Percentiles rank a stretch among this genome's conserved stretches.
phyloP scores from a whole-genome alignment of 2,113 vertebrate species.

The Lontra canadensis region DNA sequence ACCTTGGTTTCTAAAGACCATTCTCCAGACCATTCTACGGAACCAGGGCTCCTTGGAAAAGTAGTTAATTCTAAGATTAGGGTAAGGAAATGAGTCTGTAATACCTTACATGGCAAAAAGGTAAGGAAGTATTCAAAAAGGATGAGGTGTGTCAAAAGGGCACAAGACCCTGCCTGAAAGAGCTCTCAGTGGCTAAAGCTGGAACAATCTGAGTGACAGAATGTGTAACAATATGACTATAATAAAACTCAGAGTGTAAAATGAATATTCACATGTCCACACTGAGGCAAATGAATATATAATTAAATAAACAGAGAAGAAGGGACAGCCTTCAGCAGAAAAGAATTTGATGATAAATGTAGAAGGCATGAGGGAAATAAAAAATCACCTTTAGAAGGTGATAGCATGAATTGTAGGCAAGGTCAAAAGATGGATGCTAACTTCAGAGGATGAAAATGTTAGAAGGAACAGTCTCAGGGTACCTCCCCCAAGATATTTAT shows the following conservation, averaged over 20 bases:
- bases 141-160: accelerated
- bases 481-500: not conserved
- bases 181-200: not conserved
- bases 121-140: not conserved
- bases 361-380: not conserved
- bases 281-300: not conserved
- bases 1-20: not conserved
- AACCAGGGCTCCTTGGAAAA: not conserved
- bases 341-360: not conserved
- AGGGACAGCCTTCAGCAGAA: not conserved
- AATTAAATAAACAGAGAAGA: not conserved
- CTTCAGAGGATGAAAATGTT: not conserved
- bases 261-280: not conserved
- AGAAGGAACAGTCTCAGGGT: not conserved
- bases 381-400: not conserved
- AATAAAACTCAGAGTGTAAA: not conserved
- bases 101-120: not conserved
- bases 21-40: not conserved
- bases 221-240: too few relatives aligned
- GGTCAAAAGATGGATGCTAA: not conserved
- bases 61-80: not conserved
- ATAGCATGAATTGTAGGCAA: not conserved
- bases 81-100: not conserved
- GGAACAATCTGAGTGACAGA: not conserved
- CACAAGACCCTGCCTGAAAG: not conserved